Conservation (phyloP, 2,797 vertebrate genomes). For the Eleutherodactylus coqui region DNA sequence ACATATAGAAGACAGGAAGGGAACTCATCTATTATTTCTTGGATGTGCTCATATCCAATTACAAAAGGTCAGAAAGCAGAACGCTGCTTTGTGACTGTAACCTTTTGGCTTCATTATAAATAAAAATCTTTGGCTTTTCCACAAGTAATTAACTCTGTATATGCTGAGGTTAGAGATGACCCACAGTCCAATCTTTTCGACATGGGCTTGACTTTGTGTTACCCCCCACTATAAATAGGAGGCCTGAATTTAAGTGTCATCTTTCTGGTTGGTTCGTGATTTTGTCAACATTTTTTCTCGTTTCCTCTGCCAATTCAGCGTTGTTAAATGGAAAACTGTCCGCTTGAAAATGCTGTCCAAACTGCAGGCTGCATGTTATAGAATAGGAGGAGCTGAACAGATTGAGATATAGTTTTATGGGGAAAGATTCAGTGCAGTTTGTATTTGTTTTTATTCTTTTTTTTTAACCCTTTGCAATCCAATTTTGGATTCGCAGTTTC, state of each 20-base stretch:
- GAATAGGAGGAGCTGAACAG: too few relatives aligned
- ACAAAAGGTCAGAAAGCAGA: slow-evolving; percentile 58
- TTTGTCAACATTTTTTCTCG: not conserved
- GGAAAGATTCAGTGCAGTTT: too few relatives aligned
- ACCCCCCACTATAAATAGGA: not conserved
- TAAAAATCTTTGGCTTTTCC: slow-evolving; percentile 13
- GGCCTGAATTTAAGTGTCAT: not conserved
- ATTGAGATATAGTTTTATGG: too few relatives aligned
- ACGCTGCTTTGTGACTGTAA: slow-evolving; percentile 55
- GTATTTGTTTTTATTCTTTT: too few relatives aligned
- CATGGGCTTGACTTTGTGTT: not conserved
- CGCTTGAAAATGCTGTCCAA: too few relatives aligned
- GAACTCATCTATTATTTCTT: slow-evolving; percentile 47
- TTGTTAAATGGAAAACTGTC: too few relatives aligned
- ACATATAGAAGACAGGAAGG: slow-evolving; percentile 52
- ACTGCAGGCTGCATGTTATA: too few relatives aligned
- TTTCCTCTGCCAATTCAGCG: not conserved
- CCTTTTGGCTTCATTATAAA: slow-evolving; percentile 50
- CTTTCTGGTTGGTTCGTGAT: not conserved
- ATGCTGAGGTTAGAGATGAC: not conserved
- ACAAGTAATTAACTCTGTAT: slow-evolving; percentile 25
- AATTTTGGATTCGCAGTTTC: too few relatives aligned
- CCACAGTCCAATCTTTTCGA: not conserved
- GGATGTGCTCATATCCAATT: slow-evolving; percentile 50
- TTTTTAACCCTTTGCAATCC: too few relatives aligned